Evolutionary conservation across 1,140 invertebrate genomes (phyloP), one percentile per base, ranked within the genome.

Genomic region (Sycophila sp.): DNA sequence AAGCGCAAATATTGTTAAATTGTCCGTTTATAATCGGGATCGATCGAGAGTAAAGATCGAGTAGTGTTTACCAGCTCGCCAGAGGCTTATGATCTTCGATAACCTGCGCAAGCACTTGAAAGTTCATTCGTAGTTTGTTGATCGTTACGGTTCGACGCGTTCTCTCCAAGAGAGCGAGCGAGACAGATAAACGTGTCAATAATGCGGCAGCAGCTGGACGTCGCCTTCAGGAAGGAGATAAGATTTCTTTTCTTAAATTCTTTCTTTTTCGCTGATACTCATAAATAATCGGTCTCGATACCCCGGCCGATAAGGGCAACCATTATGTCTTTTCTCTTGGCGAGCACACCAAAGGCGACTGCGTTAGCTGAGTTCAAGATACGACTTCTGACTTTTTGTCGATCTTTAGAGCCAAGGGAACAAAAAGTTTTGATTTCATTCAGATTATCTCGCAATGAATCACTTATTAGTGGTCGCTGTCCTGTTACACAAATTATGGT

Each of bases 61-160:
- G 2, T n/a, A 38, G 38, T 68, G 30, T 68, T 49, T 68, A 60
- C 53, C 30, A n/a, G 28, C 22, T 69, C 30, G 58, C 47, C 22
- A 53, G 45, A 0, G 24, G 45, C 66, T 69, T 47, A 63, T 64
- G 60, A 70, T 70, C 51, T 70, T 64, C 38, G 68, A 70, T 70
- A 70, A 70, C 68, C 68, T 70, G 68, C 22, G 51, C 51, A 64
- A 70, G 56, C 49, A 58, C 68, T 70, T 58, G 51, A 64, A 70
- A 70, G 68, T 70, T 70, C 68, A 64, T 70, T 64, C 30, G 68
- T 70, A 58, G 51, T 70, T 60, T 62, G 56, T 69, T 62, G 40
- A 62, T 69, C 58, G 47, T 60, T 53, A 62, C 34, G 36, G 67
- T 63, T 62, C 67, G 47, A 55, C 28, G 49, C 36, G 22, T 69